A percentile compares a stretch with the other conserved stretches of the same genome.
These are phyloP conservation scores for Phania funesta DNA, from an alignment of 2,888 invertebrate genomes.

Conservation along the genomic window DNA sequence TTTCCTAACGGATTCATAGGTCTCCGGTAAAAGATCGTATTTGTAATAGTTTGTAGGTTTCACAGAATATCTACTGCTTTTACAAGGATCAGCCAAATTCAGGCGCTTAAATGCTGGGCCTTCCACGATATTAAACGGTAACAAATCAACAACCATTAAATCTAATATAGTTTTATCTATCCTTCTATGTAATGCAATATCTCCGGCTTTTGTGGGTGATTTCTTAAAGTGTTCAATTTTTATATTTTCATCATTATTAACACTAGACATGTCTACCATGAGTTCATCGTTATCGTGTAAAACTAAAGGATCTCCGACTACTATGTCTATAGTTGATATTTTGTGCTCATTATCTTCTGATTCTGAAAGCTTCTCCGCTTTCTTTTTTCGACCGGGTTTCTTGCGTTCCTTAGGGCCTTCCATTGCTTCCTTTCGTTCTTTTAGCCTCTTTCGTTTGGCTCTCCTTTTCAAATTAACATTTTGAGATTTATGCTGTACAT, in stretches of 20 bases:
- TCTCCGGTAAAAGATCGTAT: constrained; percentile 47
- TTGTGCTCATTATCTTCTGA: constrained; percentile 46
- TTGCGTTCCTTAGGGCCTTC: constrained; percentile 57
- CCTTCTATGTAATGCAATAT: constrained; percentile 42
- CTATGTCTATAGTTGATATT: constrained; percentile 45
- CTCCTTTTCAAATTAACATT: constrained; percentile 57
- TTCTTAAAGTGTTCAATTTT: constrained; percentile 41
- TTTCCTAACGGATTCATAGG: constrained; percentile 48
- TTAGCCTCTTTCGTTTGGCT: constrained; percentile 55
- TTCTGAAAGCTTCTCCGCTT: constrained; percentile 49
- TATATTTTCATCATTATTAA: background rate
- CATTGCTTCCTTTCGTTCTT: constrained; percentile 52
- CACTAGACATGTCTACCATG: constrained; percentile 12
- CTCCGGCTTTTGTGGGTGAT: background rate
- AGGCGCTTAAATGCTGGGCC: constrained; percentile 56
- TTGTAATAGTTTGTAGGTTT: constrained; percentile 53
- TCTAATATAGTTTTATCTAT: constrained; percentile 54
- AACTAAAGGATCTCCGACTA: constrained; percentile 45
- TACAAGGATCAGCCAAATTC: constrained; percentile 48
- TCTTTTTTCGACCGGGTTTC: constrained; percentile 54
- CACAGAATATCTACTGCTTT: constrained; percentile 23
- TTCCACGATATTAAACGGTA: constrained; percentile 54
- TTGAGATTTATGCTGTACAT: constrained; percentile 38
- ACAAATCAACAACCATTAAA: constrained; percentile 55
- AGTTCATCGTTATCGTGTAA: constrained; percentile 28